These are phyloP conservation scores for Callosobruchus maculatus DNA, from an alignment of 2,888 invertebrate species.

Conservation along the genomic window DNA sequence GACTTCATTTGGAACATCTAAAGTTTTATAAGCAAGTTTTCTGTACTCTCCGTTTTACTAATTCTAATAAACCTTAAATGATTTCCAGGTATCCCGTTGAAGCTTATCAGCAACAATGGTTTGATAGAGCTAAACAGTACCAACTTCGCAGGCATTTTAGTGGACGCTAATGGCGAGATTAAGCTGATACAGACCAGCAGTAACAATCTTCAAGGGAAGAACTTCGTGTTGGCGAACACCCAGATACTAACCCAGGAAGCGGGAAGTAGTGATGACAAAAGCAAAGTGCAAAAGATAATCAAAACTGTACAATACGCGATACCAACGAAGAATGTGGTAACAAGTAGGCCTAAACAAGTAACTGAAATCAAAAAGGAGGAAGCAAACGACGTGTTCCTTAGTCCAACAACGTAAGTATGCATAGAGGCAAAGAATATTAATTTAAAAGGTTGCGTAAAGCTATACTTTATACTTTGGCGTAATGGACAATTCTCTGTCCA, in stretches of 20 bases:
- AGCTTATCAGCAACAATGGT: conserved; percentile 55
- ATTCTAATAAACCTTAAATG: too few species aligned
- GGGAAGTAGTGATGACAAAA: conserved; percentile 32
- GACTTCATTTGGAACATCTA: too few species aligned
- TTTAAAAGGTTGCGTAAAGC: too few species aligned
- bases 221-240: conserved; percentile 43
- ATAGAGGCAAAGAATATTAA: not conserved
- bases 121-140: conserved; percentile 55
- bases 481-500: too few species aligned
- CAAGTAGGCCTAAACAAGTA: conserved; percentile 40
- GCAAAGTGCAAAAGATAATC: conserved; percentile 37
- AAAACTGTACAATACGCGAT: conserved; percentile 37
- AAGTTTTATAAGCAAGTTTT: too few species aligned
- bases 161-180: conserved; percentile 61
- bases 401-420: conserved; percentile 57
- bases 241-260: conserved; percentile 31
- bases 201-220: conserved; percentile 47
- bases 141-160: conserved; percentile 57
- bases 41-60: too few species aligned
- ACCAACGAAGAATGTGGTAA: conserved; percentile 34
- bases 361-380: conserved; percentile 59
- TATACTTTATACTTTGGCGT: too few species aligned
- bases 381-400: conserved; percentile 73
- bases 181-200: conserved; percentile 57
- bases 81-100: conserved; percentile 46